phyloP scores from a whole-genome alignment of 2,797 vertebrate genomes.

The Sternarchorhynchus goeldii region DNA sequence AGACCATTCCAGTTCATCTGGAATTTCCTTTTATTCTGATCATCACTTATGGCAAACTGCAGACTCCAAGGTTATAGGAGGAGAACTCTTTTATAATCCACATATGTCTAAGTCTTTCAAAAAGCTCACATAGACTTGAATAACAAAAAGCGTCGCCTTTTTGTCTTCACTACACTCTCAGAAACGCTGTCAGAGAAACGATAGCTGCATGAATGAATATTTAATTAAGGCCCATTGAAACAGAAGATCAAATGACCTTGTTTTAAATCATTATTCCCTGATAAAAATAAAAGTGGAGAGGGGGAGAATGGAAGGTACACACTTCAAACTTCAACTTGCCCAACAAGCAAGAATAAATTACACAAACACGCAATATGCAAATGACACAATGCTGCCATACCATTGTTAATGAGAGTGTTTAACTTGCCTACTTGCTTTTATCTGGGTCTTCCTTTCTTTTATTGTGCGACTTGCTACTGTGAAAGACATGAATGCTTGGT shows the following conservation, averaged over 20 bases:
- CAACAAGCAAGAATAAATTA: constrained; percentile 68
- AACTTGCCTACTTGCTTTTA: constrained; percentile 80
- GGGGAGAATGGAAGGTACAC: constrained; percentile 68
- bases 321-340: constrained; percentile 71
- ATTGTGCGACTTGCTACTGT: constrained; percentile 77
- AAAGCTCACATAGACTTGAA: constrained; percentile 62
- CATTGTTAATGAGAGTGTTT: constrained; percentile 66
- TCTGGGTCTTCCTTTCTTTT: constrained; percentile 76
- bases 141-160: constrained; percentile 79
- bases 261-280: constrained; percentile 81
- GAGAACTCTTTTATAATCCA: constrained; percentile 28
- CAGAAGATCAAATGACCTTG: constrained; percentile 83
- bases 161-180: constrained; percentile 74
- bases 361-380: constrained; percentile 66
- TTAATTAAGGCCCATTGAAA: constrained; percentile 82
- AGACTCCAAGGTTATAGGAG: background rate
- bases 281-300: constrained; percentile 76
- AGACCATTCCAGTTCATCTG: background rate
- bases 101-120: constrained; percentile 61
- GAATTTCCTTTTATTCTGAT: background rate
- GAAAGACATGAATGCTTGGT: constrained; percentile 49
- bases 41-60: constrained; percentile 4
- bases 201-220: constrained; percentile 81
- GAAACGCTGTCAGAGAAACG: constrained; percentile 75
- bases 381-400: constrained; percentile 62